Conservation (phyloP, 2,888 invertebrate genomes). For the Galerucella calmariensis region DNA sequence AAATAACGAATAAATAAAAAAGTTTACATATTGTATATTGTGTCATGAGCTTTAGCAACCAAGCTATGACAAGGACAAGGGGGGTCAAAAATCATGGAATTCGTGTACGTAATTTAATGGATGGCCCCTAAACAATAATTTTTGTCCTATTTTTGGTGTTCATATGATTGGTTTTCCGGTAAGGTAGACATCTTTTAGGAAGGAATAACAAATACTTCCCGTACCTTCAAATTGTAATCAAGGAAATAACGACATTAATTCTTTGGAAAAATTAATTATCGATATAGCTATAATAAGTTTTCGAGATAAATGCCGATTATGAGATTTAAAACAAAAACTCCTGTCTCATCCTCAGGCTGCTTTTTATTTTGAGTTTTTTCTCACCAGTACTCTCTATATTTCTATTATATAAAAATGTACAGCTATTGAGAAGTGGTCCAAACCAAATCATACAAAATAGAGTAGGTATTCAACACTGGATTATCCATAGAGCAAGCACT, state of each 20-base stretch:
- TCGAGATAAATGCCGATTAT: background rate
- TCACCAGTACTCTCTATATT: conserved; percentile 8
- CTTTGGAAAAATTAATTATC: background rate
- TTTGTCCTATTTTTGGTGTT: too few relatives aligned
- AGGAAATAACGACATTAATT: background rate
- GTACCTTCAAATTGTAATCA: too few relatives aligned
- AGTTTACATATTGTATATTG: too few relatives aligned
- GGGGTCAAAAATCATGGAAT: too few relatives aligned
- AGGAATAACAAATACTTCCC: too few relatives aligned
- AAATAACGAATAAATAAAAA: background rate
- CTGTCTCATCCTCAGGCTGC: conserved; percentile 35
- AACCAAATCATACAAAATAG: background rate
- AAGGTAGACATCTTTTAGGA: too few relatives aligned
- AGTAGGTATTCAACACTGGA: background rate
- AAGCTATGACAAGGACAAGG: too few relatives aligned
- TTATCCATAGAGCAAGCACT: too few relatives aligned
- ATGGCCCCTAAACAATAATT: too few relatives aligned
- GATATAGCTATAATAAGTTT: background rate
- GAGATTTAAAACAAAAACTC: conserved; percentile 31
- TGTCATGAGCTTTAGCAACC: too few relatives aligned
- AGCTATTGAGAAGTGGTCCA: conserved; percentile 35
- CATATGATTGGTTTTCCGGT: too few relatives aligned
- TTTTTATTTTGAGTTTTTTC: conserved; percentile 39
- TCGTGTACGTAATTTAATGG: too few relatives aligned
- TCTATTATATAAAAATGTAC: conserved; percentile 1